A percentile compares a stretch with the other conserved stretches of the same genome.
Conservation (phyloP, 2,113 vertebrate species). For the Microtus ochrogaster region DNA sequence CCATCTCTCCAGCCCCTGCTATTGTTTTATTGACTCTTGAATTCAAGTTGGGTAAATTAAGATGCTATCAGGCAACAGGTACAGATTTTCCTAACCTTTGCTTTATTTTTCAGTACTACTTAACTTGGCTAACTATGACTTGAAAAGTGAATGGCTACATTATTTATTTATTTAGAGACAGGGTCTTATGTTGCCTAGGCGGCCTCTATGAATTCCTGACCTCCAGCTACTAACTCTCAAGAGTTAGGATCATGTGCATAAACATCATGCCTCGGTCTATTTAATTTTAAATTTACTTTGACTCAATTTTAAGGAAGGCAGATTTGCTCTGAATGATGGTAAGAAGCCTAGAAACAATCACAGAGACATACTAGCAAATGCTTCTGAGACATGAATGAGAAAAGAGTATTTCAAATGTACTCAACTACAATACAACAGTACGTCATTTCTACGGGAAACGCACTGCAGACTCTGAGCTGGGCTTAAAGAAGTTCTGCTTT, state of each 20-base stretch:
- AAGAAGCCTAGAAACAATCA: background rate
- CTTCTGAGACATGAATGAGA: slow-evolving; percentile 36
- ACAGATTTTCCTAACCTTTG: background rate
- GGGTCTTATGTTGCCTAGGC: background rate
- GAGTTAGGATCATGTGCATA: too few species aligned
- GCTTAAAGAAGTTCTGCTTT: slow-evolving; percentile 5
- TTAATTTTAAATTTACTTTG: slow-evolving; percentile 37
- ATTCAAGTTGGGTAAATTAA: slow-evolving; percentile 54
- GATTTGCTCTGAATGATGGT: slow-evolving; percentile 13
- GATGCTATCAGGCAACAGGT: background rate
- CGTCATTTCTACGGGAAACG: slow-evolving; percentile 45
- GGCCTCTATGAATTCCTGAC: background rate
- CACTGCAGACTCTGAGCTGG: background rate
- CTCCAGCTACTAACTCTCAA: too few species aligned
- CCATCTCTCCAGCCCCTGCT: background rate
- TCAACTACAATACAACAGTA: background rate
- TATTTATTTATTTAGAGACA: background rate
- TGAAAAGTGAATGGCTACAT: slow-evolving; percentile 37
- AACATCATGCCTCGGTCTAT: too few species aligned
- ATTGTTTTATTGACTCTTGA: background rate
- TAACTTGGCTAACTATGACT: slow-evolving; percentile 29
- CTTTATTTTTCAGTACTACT: slow-evolving; percentile 32
- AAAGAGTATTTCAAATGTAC: slow-evolving; percentile 49
- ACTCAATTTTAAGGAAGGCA: slow-evolving; percentile 9
- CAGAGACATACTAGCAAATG: background rate